Evolutionary conservation across 1,140 invertebrate genomes (phyloP), one percentile per base, ranked within the genome.

Genomic region (Homalodisca vitripennis): DNA sequence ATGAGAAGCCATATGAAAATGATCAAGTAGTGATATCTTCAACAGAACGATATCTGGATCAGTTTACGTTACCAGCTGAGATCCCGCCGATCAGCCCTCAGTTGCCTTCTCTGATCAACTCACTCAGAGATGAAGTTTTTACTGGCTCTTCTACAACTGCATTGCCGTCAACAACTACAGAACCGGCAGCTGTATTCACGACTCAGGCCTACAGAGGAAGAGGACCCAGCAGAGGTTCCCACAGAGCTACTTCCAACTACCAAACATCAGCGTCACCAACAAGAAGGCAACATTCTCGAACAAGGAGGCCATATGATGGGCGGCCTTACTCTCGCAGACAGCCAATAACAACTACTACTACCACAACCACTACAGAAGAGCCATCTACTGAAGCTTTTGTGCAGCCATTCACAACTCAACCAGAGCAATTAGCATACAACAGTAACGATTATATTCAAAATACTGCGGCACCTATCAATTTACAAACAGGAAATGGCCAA

Each of bases 21-120:
- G 32, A 48, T 14, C 31, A 69, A 10, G 1, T 24, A n/a, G 24
- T 48, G 30, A 29, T 62, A 12, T n/a, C 32, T 31, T 10, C 30
- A 20, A 22, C 69, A 29, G 62, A 60, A 26, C 32, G 31, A 17
- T 64, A 64, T 64, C 46, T 41, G 14, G 66, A 71, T 29, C 30
- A 66, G 22, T 73, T 69, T 24, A 71, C 72, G 0, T 53, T 73
- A 41, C 72, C 72, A 29, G 70, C 62, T 47, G 67, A 71, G 32
- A 73, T 73, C 6, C 71, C 72, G n/a, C 70, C 66, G 26, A 73
- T 70, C 34, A 71, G 60, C 30, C 70, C 69, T 30, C 73, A 63
- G 60, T 69, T 62, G n/a, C 72, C 72, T 14, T 71, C 72, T 53
- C 51, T 73, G 26, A 71, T 73, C 6, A 73, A 73, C 31, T 71